phyloP scores from a whole-genome alignment of 2,888 invertebrate genomes.

The Chydorus sphaericus region DNA sequence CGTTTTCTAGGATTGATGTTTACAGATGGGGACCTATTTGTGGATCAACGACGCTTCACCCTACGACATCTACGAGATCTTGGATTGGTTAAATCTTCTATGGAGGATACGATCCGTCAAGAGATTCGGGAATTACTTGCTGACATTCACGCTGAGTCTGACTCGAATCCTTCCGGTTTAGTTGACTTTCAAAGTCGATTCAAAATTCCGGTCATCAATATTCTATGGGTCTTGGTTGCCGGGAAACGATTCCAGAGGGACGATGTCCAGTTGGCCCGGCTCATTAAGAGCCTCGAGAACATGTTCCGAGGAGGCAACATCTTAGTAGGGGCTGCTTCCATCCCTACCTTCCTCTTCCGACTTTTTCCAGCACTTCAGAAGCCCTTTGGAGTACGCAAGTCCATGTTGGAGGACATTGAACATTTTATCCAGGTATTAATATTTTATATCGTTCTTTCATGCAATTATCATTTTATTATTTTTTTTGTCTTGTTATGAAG shows the following conservation, averaged over 20 bases:
- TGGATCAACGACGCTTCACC: conserved; percentile 47
- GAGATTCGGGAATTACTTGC: conserved; percentile 40
- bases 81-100: conserved; percentile 39
- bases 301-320: neutral
- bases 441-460: neutral
- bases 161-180: conserved; percentile 10
- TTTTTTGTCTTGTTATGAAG: conserved; percentile 13
- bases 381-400: neutral
- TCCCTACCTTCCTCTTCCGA: neutral
- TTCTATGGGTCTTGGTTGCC: conserved; percentile 52
- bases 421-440: neutral
- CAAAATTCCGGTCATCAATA: conserved; percentile 47
- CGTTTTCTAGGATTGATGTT: conserved; percentile 35
- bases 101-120: conserved; percentile 42
- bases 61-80: conserved; percentile 45
- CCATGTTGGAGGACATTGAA: neutral
- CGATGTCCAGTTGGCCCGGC: conserved; percentile 13
- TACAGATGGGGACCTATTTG: conserved; percentile 49
- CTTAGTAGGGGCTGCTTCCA: neutral
- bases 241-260: conserved; percentile 24
- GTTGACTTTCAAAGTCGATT: conserved; percentile 26
- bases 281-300: conserved; percentile 27
- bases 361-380: neutral
- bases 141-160: neutral
- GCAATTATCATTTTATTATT: too few relatives aligned